Percentiles rank a stretch among this genome's conserved stretches.
phyloP scores from a whole-genome alignment of 2,888 invertebrate species.

The Masnerella sp. region DNA sequence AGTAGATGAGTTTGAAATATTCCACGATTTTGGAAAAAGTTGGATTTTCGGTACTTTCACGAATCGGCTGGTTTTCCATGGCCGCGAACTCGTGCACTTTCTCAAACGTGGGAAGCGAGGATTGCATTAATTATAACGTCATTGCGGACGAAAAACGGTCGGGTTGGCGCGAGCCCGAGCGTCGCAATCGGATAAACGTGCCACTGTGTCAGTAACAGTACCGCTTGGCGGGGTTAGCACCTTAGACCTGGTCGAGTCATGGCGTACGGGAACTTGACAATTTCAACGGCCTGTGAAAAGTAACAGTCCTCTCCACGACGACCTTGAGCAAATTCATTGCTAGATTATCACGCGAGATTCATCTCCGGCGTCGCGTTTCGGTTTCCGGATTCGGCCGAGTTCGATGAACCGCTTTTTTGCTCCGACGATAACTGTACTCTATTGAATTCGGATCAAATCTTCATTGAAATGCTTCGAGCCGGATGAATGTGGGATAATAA shows the following conservation, averaged over 20 bases:
- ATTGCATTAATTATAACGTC: slow-evolving; percentile 48
- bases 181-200: slow-evolving; percentile 66
- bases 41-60: slow-evolving; percentile 25
- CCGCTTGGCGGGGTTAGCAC: slow-evolving; percentile 64
- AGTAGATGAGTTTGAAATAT: background rate
- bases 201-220: slow-evolving; percentile 76
- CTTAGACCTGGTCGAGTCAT: slow-evolving; percentile 59
- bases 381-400: slow-evolving; percentile 1
- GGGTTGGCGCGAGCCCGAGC: slow-evolving; percentile 10
- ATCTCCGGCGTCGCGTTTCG: slow-evolving; percentile 14
- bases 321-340: slow-evolving; percentile 55
- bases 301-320: slow-evolving; percentile 51
- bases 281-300: slow-evolving; percentile 54
- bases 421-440: too few species aligned
- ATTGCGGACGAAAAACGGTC: slow-evolving; percentile 35
- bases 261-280: slow-evolving; percentile 47
- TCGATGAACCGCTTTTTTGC: background rate
- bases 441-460: too few species aligned
- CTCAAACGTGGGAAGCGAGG: slow-evolving; percentile 49
- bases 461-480: too few species aligned
- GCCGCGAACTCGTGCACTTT: slow-evolving; percentile 39
- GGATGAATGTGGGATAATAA: too few species aligned
- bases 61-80: slow-evolving; percentile 20
- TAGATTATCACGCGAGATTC: slow-evolving; percentile 43
- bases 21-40: slow-evolving; percentile 20